These are phyloP conservation scores for Ptilonorhynchus violaceus DNA, from an alignment of 2,113 vertebrate genomes.

Conservation along the genomic window DNA sequence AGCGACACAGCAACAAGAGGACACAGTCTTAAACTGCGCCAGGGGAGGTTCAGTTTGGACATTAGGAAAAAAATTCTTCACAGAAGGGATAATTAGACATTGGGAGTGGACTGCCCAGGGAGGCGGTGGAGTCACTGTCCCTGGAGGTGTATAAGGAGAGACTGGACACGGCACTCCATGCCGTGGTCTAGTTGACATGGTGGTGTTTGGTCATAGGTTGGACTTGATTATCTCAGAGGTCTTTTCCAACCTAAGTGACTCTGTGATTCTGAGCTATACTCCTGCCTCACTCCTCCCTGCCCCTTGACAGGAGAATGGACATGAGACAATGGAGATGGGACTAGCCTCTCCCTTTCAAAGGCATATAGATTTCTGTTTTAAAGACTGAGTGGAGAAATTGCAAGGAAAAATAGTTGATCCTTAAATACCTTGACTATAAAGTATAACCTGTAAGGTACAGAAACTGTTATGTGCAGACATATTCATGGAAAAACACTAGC, in stretches of 20 bases:
- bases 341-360: background rate
- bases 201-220: background rate
- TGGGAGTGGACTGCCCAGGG: background rate
- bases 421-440: background rate
- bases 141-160: background rate
- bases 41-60: background rate
- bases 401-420: background rate
- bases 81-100: background rate
- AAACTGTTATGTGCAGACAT: background rate
- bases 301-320: background rate
- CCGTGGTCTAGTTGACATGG: background rate
- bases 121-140: background rate
- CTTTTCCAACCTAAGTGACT: background rate
- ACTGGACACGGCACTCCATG: background rate
- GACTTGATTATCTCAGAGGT: background rate
- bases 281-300: background rate
- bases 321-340: background rate
- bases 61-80: background rate
- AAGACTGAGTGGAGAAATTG: background rate
- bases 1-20: rapidly evolving
- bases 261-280: background rate
- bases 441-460: background rate
- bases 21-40: rapidly evolving
- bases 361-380: background rate
- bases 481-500: background rate